Conservation (phyloP, 2,888 invertebrate species). For the Hirtodrosophila alboralis region DNA sequence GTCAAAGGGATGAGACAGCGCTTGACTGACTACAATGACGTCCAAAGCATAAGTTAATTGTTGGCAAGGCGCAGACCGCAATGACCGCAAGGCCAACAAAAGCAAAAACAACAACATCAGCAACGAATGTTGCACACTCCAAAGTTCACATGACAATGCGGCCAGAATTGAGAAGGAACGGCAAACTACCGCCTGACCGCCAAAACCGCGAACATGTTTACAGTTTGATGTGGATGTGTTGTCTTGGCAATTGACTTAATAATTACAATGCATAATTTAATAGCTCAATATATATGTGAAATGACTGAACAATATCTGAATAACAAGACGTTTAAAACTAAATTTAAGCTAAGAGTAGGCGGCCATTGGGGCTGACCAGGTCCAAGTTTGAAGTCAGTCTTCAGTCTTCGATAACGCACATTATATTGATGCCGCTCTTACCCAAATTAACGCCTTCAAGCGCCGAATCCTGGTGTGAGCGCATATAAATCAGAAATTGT, state of each 20-base stretch:
- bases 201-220: constrained; percentile 58
- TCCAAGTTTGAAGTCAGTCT: constrained; percentile 8
- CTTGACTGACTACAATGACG: constrained; percentile 39
- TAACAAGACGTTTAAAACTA: constrained; percentile 21
- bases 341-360: constrained; percentile 15
- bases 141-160: constrained; percentile 57
- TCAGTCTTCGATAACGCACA: constrained; percentile 90
- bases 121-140: constrained; percentile 26
- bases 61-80: constrained; percentile 64
- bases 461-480: constrained; percentile 89
- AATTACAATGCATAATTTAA: constrained; percentile 73
- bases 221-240: constrained; percentile 35
- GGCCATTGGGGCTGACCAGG: constrained; percentile 28
- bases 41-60: constrained; percentile 68
- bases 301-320: constrained; percentile 1
- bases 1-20: constrained; percentile 10
- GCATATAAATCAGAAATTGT: constrained; percentile 91
- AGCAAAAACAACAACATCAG: neutral
- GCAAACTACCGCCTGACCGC: constrained; percentile 44
- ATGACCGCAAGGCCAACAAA: constrained; percentile 51
- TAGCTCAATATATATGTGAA: constrained; percentile 32
- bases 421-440: constrained; percentile 92
- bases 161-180: constrained; percentile 12
- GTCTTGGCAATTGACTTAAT: constrained; percentile 60
- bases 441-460: constrained; percentile 91